A percentile compares a stretch with the other conserved stretches of the same genome.
Evolutionary conservation across 2,888 invertebrate genomes (phyloP).

Genomic region (Nysson spinosus): DNA sequence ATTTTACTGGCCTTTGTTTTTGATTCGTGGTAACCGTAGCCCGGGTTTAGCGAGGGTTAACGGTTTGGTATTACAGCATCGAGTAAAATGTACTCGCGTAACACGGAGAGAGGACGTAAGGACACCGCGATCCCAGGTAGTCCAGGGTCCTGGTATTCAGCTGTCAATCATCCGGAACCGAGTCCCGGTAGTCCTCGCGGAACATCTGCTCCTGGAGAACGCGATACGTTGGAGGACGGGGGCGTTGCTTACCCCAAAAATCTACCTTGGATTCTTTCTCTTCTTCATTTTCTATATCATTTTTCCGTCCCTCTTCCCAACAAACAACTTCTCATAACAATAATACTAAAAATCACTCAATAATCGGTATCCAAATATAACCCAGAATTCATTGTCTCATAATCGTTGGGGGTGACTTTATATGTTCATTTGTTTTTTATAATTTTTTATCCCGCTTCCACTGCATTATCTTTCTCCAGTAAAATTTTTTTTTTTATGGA

Average conservation of each 20-base stretch:
- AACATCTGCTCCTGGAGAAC: constrained; percentile 61
- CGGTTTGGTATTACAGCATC: constrained; percentile 47
- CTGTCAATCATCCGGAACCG: constrained; percentile 70
- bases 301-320: background rate
- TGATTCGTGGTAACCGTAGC: constrained; percentile 27
- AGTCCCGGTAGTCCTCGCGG: constrained; percentile 50
- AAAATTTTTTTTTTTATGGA: no score
- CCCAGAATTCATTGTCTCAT: no score
- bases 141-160: constrained; percentile 66
- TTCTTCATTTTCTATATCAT: background rate
- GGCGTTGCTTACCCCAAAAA: constrained; percentile 45
- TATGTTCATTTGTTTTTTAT: no score
- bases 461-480: no score
- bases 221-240: constrained; percentile 54
- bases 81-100: constrained; percentile 28
- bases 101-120: constrained; percentile 47
- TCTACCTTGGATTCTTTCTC: constrained; percentile 1
- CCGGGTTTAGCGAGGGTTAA: constrained; percentile 33
- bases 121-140: constrained; percentile 49
- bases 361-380: no score
- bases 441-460: no score
- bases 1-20: background rate
- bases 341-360: no score
- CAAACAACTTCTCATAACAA: no score
- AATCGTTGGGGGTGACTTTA: no score